These are phyloP conservation scores for Drosophila virilis DNA, from an alignment of 1,140 invertebrate genomes.

Conservation along the genomic window DNA sequence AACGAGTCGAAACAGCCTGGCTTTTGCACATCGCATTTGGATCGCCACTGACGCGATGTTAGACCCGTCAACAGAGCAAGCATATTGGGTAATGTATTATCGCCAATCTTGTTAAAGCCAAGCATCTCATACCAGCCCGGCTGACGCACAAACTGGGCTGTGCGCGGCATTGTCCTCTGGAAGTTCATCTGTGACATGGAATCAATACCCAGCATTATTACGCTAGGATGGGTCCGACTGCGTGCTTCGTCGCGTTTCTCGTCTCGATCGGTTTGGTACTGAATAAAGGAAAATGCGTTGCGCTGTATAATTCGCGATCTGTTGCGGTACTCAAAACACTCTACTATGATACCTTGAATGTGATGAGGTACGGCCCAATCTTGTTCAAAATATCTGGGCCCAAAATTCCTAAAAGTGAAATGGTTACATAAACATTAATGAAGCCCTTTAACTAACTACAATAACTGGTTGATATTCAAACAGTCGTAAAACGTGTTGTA, in stretches of 20 bases:
- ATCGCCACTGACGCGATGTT: conserved; percentile 58
- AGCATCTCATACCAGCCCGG: conserved; percentile 50
- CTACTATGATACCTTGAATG: conserved; percentile 31
- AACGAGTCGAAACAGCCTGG: conserved; percentile 86
- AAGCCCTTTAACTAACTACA: no score
- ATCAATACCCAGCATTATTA: conserved; percentile 28
- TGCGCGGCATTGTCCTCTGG: conserved; percentile 38
- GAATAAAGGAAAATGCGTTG: conserved; percentile 56
- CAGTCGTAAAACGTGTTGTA: no score
- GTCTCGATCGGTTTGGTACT: conserved; percentile 27
- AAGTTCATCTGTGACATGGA: conserved; percentile 15
- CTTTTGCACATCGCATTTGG: conserved; percentile 85
- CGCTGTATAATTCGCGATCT: conserved; percentile 30
- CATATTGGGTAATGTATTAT: conserved; percentile 92
- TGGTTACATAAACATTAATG: neutral
- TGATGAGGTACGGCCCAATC: conserved; percentile 33
- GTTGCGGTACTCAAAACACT: conserved; percentile 27
- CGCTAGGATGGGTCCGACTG: conserved; percentile 23
- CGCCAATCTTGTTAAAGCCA: conserved; percentile 85
- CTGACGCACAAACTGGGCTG: conserved; percentile 30
- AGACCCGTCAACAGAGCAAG: conserved; percentile 90
- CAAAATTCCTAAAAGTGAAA: neutral
- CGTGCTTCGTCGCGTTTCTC: conserved; percentile 58
- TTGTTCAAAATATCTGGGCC: neutral
- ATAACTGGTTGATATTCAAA: no score